Percentiles rank a stretch among this genome's conserved stretches.
phyloP scores from a whole-genome alignment of 2,888 invertebrate genomes.

The Lycocerus yunnanus region DNA sequence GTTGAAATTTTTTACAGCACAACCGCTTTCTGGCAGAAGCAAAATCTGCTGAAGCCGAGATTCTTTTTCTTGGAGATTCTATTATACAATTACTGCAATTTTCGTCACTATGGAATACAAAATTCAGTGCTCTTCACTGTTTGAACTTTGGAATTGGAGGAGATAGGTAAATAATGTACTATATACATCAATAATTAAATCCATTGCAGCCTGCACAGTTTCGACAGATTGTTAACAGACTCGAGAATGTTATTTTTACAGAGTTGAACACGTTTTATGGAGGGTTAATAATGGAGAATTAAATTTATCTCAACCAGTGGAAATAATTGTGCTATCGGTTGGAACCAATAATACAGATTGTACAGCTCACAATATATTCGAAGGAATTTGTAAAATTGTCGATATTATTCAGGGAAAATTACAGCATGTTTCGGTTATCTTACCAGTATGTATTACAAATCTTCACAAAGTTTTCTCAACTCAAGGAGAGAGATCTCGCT shows the following conservation, averaged over 20 bases:
- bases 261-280: constrained; percentile 71
- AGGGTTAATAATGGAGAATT: constrained; percentile 70
- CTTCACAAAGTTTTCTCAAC: not conserved
- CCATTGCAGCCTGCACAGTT: too few relatives aligned
- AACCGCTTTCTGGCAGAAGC: constrained; percentile 64
- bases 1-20: constrained; percentile 64
- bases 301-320: constrained; percentile 67
- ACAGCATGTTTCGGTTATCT: constrained; percentile 59
- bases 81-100: constrained; percentile 65
- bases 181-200: too few relatives aligned
- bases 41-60: constrained; percentile 66
- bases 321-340: constrained; percentile 67
- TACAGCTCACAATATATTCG: constrained; percentile 64
- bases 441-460: constrained; percentile 59
- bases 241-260: too few relatives aligned
- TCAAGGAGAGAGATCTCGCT: not conserved
- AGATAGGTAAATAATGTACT: constrained; percentile 56
- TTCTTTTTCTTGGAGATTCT: constrained; percentile 72
- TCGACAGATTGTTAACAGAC: too few relatives aligned
- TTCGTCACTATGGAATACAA: constrained; percentile 66
- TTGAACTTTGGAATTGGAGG: constrained; percentile 74
- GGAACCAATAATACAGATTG: constrained; percentile 71
- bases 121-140: constrained; percentile 69
- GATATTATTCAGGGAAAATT: constrained; percentile 61
- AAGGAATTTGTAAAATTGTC: constrained; percentile 66